Evolutionary conservation across 2,888 invertebrate species (phyloP).

Genomic region (Tridacna crocea): DNA sequence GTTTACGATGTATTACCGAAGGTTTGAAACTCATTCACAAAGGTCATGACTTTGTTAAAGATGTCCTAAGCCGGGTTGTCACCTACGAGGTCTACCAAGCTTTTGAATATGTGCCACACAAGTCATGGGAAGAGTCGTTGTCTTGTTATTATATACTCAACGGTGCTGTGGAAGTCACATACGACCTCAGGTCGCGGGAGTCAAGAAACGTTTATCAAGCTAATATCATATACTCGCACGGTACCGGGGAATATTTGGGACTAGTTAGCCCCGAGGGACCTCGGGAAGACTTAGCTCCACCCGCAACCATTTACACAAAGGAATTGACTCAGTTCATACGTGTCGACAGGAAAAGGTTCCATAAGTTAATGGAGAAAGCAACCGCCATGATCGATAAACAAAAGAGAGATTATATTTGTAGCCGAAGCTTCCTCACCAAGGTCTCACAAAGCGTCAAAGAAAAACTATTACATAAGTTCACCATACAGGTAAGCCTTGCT

Average conservation of each 20-base stretch:
- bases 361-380: slow-evolving; percentile 64
- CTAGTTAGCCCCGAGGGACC: slow-evolving; percentile 74
- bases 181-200: slow-evolving; percentile 68
- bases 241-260: slow-evolving; percentile 77
- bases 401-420: slow-evolving; percentile 66
- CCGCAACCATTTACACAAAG: slow-evolving; percentile 74
- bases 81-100: slow-evolving; percentile 72
- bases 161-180: slow-evolving; percentile 77
- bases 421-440: slow-evolving; percentile 63
- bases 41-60: slow-evolving; percentile 75
- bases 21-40: slow-evolving; percentile 75
- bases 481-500: slow-evolving; percentile 68
- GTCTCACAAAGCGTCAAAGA: slow-evolving; percentile 68
- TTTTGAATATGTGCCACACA: slow-evolving; percentile 70
- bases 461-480: slow-evolving; percentile 71
- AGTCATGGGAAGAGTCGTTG: slow-evolving; percentile 67
- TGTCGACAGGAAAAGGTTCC: slow-evolving; percentile 74
- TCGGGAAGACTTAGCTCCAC: slow-evolving; percentile 75
- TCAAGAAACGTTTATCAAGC: slow-evolving; percentile 76
- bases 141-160: slow-evolving; percentile 77
- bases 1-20: slow-evolving; percentile 74
- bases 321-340: slow-evolving; percentile 74
- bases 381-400: slow-evolving; percentile 58
- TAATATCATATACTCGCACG: slow-evolving; percentile 78
- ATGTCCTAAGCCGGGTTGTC: slow-evolving; percentile 71